Base-by-base conservation (phyloP, 2,888 invertebrate genomes). In the Silvanus unidentatus region DNA sequence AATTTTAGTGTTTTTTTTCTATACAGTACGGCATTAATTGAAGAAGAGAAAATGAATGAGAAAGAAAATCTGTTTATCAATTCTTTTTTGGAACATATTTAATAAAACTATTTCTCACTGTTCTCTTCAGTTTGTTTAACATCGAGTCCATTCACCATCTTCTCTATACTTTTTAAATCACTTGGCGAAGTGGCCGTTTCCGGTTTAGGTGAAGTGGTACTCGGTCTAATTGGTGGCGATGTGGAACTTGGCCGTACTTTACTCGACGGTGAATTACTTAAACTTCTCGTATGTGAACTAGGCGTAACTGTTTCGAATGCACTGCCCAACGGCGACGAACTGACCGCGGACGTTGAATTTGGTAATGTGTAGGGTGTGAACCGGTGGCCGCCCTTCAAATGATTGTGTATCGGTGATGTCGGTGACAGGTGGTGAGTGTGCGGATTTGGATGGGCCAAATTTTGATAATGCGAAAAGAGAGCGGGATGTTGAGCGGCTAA, bases 81-180 rank as follows among this genome's bases (percentile, higher is more conserved):
- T 22, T 22, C 22, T 8, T 22, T 22, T 8, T 22, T 22, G n/a
- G n/a, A n/a, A n/a, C n/a, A n/a, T 22, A 22, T 22, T 22, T 22
- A 12, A 32, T n/a, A 3, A 59, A 62, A 69, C 63, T 69, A 66
- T 58, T 69, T 65, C 46, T 70, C 68, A 51, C 49, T 37, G 6
- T 13, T 16, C 4, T 16, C 15, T 15, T 68, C 67, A 9, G 14
- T 79, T 56, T 84, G 80, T 70, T 88, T 88, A 56, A 91, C 89
- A 71, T 95, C 94, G 53, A 95, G 77, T 11, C 94, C 95, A 73
- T 94, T 95, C 58, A 96, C 93, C 95, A 95, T 95, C 71, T 94
- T 91, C 75, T 96, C 95, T 75, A 96, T 96, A 72, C 87, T 93
- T 74, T 94, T 94, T 58, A 96, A 80, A 74, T 95, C 94, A 50